Evolutionary conservation across 2,888 invertebrate genomes (phyloP), one percentile per base, ranked within the genome.

Genomic region (Fragum whitleyi): DNA sequence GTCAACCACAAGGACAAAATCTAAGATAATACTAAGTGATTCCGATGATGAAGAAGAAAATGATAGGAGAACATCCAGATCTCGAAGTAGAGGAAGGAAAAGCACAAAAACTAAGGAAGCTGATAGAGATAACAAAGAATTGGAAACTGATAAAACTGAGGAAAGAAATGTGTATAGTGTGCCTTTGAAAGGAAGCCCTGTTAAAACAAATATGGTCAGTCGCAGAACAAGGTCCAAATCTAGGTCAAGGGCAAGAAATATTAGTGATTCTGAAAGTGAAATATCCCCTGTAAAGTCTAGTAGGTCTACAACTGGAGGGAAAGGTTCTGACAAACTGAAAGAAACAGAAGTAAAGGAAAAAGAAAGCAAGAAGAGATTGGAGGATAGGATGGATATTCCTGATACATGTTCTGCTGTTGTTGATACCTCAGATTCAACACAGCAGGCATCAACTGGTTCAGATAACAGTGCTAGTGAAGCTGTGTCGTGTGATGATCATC

Each of bases 1-100:
- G 19, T 36, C 67, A 23, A n/a, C n/a, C n/a, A n/a, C n/a, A n/a
- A 74, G 57, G 21, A 57, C 36, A 55, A 62, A 51, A 61, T 61
- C 61, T n/a, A 23, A n/a, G n/a, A n/a, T n/a, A n/a, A n/a, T 26
- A 5, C 62, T 61, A 28, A 26, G 23, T 42, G 65, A 69, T 53
- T 36, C 28, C 9, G 73, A 28, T 26, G 67, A 74, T 21, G 69
- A 59, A 29, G 69, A 59, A 29, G 26, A 29, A 21, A 21, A 21
- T 23, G 32, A 65, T 32, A 53, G 62, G 42, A 70, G 69, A 62
- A 78, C 61, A 39, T 70, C 69, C 3, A 74, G 78, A 29, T 74
- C 78, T 28, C 51, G 70, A 70, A 70, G 55, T 55, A 53, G 53
- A 55, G 28, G n/a, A 70, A 32, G 55, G 16, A 26, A 70, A n/a